These are phyloP conservation scores for Euplagia quadripunctaria DNA, from an alignment of 2,888 invertebrate genomes.

Conservation along the genomic window DNA sequence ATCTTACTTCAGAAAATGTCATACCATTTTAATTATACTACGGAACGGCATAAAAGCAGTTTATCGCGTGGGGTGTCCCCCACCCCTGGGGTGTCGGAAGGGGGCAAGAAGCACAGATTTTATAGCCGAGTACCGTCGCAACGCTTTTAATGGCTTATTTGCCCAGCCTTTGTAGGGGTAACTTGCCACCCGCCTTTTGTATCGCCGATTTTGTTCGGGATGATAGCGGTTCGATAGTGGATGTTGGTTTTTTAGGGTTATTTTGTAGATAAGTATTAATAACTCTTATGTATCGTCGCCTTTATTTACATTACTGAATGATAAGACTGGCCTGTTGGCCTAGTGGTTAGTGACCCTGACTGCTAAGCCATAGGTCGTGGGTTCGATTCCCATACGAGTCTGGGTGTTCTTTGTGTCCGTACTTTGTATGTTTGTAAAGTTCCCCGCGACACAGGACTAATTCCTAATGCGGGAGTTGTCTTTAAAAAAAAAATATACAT, in stretches of 20 bases:
- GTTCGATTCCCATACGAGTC: no score
- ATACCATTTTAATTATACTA: constrained; percentile 85
- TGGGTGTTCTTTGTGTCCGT: no score
- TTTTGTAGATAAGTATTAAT: constrained; percentile 8
- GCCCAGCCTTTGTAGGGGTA: constrained; percentile 80
- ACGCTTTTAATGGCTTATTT: constrained; percentile 87
- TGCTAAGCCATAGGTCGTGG: no score
- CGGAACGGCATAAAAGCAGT: constrained; percentile 85
- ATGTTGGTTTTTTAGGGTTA: constrained; percentile 43
- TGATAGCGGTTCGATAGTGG: constrained; percentile 69
- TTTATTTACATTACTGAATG: background rate
- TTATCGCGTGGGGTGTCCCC: constrained; percentile 70
- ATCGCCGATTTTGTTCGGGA: constrained; percentile 82
- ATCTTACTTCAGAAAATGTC: constrained; percentile 76
- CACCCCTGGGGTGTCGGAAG: constrained; percentile 58
- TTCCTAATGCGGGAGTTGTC: no score
- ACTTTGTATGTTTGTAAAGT: no score
- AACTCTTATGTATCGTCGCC: background rate
- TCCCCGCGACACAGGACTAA: no score
- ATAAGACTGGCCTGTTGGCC: no score
- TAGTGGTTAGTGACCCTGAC: no score
- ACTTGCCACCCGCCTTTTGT: constrained; percentile 70
- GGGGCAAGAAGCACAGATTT: constrained; percentile 87
- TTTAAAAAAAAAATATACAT: no score
- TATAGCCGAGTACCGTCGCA: constrained; percentile 83